Percentiles rank a stretch among this genome's conserved stretches.
Conservation (phyloP, 64 coral and sea anemone genomes). For the Montipora capricornis region DNA sequence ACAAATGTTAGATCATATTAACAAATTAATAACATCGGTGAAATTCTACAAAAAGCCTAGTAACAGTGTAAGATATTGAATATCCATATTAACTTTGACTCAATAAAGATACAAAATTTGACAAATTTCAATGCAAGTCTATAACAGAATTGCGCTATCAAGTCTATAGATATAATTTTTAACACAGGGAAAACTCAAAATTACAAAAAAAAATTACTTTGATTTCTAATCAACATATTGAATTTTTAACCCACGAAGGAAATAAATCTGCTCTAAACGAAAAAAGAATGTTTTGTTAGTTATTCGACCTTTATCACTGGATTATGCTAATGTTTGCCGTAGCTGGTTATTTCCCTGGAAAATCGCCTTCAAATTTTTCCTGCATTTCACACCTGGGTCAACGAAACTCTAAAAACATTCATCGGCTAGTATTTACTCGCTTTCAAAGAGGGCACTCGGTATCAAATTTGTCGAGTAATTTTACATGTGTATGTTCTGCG, state of each 20-base stretch:
- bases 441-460: not conserved
- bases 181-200: no score
- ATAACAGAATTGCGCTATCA: no score
- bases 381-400: slow-evolving; percentile 18
- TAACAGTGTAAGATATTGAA: no score
- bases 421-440: slow-evolving; percentile 4
- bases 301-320: not conserved
- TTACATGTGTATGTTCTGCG: slow-evolving; percentile 11
- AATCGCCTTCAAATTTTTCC: slow-evolving; percentile 6
- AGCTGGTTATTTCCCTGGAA: slow-evolving; percentile 37
- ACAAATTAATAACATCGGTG: not conserved
- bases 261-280: no score
- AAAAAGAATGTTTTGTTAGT: no score
- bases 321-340: slow-evolving; percentile 9
- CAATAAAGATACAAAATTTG: not conserved
- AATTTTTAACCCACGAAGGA: no score
- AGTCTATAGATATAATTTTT: no score
- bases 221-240: no score
- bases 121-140: no score
- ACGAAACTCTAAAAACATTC: slow-evolving; percentile 17
- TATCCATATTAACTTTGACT: no score
- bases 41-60: not conserved
- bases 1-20: slow-evolving; percentile 14
- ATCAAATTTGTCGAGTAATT: slow-evolving; percentile 46
- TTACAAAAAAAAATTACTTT: no score